These are phyloP conservation scores for Acridotheres tristis DNA, from an alignment of 2,797 vertebrate genomes.

Conservation along the genomic window DNA sequence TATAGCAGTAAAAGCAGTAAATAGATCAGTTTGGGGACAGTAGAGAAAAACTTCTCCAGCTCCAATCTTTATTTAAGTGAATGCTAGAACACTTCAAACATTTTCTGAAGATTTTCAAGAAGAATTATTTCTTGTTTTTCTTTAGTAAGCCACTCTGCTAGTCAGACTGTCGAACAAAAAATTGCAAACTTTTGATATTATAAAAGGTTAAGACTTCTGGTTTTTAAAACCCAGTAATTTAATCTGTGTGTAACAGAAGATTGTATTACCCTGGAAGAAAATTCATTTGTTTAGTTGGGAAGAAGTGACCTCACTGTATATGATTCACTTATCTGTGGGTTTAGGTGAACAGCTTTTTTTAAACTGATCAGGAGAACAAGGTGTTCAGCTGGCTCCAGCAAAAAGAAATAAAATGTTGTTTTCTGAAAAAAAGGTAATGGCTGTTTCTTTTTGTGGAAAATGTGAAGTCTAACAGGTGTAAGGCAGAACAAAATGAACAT, in stretches of 20 bases:
- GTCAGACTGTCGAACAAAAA: neutral
- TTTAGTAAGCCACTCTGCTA: neutral
- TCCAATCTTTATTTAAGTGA: neutral
- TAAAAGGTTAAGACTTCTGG: conserved; percentile 38
- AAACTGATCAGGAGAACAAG: conserved; percentile 37
- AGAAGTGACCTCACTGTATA: conserved; percentile 34
- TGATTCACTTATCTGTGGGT: conserved; percentile 58
- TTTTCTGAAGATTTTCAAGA: conserved; percentile 11
- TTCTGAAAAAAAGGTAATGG: neutral
- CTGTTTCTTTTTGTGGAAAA: conserved; percentile 26
- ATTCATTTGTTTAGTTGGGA: conserved; percentile 56
- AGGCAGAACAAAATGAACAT: conserved; percentile 39
- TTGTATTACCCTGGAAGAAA: conserved; percentile 36
- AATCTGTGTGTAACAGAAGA: conserved; percentile 38
- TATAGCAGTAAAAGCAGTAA: conserved; percentile 33
- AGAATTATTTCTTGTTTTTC: conserved; percentile 5
- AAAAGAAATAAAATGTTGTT: neutral
- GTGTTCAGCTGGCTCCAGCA: neutral
- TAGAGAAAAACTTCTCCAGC: neutral
- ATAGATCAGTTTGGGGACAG: neutral
- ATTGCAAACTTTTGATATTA: conserved; percentile 40
- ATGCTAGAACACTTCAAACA: neutral
- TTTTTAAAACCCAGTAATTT: conserved; percentile 38
- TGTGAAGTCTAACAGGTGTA: conserved; percentile 42
- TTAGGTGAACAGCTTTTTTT: conserved; percentile 39